Evolutionary conservation across 2,888 invertebrate species (phyloP).

Genomic region (Drosophila quinaria): DNA sequence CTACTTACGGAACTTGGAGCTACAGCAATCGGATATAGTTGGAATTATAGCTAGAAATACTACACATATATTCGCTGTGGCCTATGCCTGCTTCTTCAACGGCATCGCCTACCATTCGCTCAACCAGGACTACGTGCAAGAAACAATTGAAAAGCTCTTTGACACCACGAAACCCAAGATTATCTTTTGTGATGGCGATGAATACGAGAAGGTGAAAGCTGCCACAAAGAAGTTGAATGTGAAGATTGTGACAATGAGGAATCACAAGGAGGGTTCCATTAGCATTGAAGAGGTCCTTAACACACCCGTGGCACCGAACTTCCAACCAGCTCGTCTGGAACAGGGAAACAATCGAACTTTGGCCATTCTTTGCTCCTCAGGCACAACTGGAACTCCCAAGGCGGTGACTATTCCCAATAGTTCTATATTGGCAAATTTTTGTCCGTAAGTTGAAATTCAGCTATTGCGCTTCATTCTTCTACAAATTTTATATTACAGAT

Average conservation of each 20-base stretch:
- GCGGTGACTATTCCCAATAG: slow-evolving; percentile 42
- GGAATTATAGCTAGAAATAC: slow-evolving; percentile 61
- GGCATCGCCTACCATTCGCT: slow-evolving; percentile 51
- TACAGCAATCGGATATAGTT: slow-evolving; percentile 57
- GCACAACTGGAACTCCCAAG: slow-evolving; percentile 74
- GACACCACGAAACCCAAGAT: slow-evolving; percentile 50
- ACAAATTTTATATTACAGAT: background rate
- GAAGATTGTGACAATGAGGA: slow-evolving; percentile 29
- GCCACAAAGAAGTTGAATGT: slow-evolving; percentile 15
- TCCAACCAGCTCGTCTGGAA: slow-evolving; percentile 45
- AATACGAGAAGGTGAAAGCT: slow-evolving; percentile 21
- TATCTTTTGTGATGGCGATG: slow-evolving; percentile 39
- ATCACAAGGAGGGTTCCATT: slow-evolving; percentile 7
- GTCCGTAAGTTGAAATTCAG: background rate
- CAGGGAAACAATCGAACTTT: slow-evolving; percentile 62
- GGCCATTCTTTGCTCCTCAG: slow-evolving; percentile 73
- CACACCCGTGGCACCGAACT: background rate
- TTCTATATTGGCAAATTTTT: background rate
- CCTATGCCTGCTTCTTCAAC: slow-evolving; percentile 56
- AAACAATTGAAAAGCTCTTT: slow-evolving; percentile 37
- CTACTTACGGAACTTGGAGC: slow-evolving; percentile 37
- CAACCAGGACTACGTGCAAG: slow-evolving; percentile 30
- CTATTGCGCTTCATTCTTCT: background rate
- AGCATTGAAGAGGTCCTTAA: slow-evolving; percentile 18
- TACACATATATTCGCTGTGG: slow-evolving; percentile 54